Evolutionary conservation across 2,113 vertebrate species (phyloP), one percentile per base, ranked within the genome.

Genomic region (Thunnus maccoyii): DNA sequence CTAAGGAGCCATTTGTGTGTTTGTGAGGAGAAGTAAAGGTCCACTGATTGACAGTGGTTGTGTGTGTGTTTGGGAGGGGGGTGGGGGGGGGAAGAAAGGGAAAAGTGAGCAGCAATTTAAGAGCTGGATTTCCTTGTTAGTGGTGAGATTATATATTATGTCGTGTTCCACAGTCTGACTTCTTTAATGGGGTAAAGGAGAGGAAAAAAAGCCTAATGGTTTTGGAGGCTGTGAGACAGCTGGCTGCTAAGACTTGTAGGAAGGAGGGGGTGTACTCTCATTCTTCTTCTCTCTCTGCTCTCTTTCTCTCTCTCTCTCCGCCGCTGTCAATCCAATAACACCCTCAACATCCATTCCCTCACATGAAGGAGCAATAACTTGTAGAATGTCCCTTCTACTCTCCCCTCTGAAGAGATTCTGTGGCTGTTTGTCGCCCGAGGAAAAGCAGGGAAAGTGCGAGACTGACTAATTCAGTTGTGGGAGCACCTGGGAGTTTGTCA

Each of bases 301-400:
- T 18, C 50, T 52, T 14, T 7, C 60, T 74, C 56, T 76, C 57
- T 8, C 61, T 76, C 51, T 72, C 52, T 41, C 62, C 62, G 46
- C 77, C 55, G 32, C 72, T 32, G 78, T 86, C 79, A 18, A 87
- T 83, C 69, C 88, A 88, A 88, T 88, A 91, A 91, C 87, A 88
- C 80, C 62, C 25, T 47, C 73, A 47, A 77, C 87, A 84, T 87
- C 65, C 79, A 80, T 78, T 74, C 85, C 73, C 78, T 85, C 76
- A 89, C 85, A 88, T 85, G 90, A 88, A 87, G 88, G 86, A 84
- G 89, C 89, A 91, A 87, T 93, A 93, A 90, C 86, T 87, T 73
- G 84, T 76, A 30, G 72, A 50, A 11, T 17, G 52, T 88, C 83
- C 78, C 72, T 73, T 60, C 63, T 10, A 69, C 74, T 84, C 80